Conservation (phyloP, 2,797 vertebrate genomes). For the Thripadectes ignobilis region DNA sequence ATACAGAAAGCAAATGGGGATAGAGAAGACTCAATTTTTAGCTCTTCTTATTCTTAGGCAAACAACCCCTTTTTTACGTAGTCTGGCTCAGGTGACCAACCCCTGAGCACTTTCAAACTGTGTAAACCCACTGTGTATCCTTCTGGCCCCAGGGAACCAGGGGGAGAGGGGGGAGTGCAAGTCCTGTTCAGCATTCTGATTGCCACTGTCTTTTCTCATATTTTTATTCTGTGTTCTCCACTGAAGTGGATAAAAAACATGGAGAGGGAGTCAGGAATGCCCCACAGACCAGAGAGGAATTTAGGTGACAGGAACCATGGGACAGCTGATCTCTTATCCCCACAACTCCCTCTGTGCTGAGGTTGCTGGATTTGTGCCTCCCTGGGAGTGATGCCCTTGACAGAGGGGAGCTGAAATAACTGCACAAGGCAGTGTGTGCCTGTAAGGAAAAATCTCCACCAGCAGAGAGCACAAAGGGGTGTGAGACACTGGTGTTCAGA, state of each 20-base stretch:
- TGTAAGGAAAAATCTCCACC: neutral
- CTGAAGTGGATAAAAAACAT: neutral
- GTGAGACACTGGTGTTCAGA: neutral
- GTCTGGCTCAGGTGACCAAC: neutral
- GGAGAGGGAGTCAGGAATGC: rapidly evolving
- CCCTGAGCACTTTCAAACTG: neutral
- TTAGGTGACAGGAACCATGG: neutral
- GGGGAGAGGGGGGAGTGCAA: neutral
- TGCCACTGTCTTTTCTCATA: neutral
- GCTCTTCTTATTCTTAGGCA: neutral
- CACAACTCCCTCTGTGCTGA: rapidly evolving
- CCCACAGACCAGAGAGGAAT: neutral
- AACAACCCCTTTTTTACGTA: neutral
- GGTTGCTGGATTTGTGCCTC: neutral
- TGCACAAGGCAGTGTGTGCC: neutral
- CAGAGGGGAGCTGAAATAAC: neutral
- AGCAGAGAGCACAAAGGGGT: neutral
- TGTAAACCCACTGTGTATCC: neutral
- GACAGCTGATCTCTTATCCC: neutral
- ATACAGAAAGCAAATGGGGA: neutral
- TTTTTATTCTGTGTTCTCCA: neutral
- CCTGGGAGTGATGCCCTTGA: neutral
- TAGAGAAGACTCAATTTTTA: neutral
- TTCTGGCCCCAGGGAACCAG: neutral
- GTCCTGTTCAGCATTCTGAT: neutral